These are phyloP conservation scores for Syncerus caffer DNA, from an alignment of 2,797 vertebrate species.

Conservation along the genomic window DNA sequence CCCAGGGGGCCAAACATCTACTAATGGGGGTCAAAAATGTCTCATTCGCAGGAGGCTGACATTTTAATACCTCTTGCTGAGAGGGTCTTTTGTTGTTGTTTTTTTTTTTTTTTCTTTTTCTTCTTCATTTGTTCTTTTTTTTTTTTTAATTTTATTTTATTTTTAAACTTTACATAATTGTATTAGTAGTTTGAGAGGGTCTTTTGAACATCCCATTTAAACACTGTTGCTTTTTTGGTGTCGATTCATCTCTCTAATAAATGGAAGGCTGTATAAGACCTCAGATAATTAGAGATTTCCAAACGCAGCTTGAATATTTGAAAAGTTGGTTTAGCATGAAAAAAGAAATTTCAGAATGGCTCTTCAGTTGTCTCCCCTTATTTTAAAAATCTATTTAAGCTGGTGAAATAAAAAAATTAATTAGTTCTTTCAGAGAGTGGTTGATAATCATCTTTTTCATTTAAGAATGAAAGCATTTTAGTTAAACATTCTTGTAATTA, in stretches of 20 bases:
- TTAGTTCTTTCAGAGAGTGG: not conserved
- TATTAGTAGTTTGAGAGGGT: too few species aligned
- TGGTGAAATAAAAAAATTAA: conserved; percentile 17
- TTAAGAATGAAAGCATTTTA: conserved; percentile 38
- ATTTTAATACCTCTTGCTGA: conserved; percentile 64
- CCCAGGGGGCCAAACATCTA: conserved; percentile 15
- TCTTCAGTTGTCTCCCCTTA: not conserved
- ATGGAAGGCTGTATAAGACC: not conserved
- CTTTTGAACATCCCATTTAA: conserved; percentile 60
- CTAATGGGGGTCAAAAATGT: conserved; percentile 73
- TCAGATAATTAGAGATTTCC: not conserved
- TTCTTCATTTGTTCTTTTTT: too few species aligned
- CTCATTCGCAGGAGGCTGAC: conserved; percentile 65
- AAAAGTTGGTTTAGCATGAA: not conserved
- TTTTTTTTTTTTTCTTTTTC: too few species aligned
- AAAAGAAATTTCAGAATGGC: not conserved
- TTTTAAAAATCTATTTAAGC: not conserved
- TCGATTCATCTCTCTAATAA: conserved; percentile 53
- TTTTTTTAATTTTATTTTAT: too few species aligned
- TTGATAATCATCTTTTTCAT: conserved; percentile 27
- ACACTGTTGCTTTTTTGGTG: not conserved
- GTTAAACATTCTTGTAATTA: conserved; percentile 17
- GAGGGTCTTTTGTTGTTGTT: conserved; percentile 57
- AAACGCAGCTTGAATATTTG: conserved; percentile 17
- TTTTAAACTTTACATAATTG: too few species aligned